Percentiles rank a stretch among this genome's conserved stretches.
phyloP scores from a whole-genome alignment of 2,113 vertebrate genomes.

The Falcunculus frontatus region DNA sequence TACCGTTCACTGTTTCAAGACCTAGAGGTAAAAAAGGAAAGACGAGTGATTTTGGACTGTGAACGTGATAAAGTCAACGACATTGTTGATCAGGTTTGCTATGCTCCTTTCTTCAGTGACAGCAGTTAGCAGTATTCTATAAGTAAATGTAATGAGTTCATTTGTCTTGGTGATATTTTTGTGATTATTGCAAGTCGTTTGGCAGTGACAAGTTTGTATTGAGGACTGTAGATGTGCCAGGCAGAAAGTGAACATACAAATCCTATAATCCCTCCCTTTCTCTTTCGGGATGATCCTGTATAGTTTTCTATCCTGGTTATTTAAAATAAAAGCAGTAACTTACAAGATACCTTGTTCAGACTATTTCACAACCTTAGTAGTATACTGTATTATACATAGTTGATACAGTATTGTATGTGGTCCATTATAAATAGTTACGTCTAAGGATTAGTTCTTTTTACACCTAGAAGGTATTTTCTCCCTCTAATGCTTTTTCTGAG shows the following conservation, averaged over 20 bases:
- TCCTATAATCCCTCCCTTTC: background rate
- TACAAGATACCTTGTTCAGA: background rate
- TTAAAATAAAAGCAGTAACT: background rate
- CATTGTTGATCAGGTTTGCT: constrained; percentile 96
- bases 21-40: constrained; percentile 95
- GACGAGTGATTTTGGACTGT: constrained; percentile 95
- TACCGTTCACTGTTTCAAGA: constrained; percentile 97
- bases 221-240: background rate
- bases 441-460: background rate
- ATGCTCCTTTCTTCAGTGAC: constrained; percentile 5
- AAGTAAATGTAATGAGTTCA: background rate
- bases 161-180: background rate
- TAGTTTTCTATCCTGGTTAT: background rate
- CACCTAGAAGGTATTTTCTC: background rate
- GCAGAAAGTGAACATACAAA: background rate
- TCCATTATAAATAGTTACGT: background rate
- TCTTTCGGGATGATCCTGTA: background rate
- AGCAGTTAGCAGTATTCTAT: background rate
- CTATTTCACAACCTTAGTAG: background rate
- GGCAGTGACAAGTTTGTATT: background rate
- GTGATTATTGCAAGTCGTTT: background rate
- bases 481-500: background rate
- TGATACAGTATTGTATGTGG: background rate
- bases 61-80: constrained; percentile 98
- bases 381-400: background rate